Base-by-base conservation (phyloP, 1,140 invertebrate species). In the Andrena cerasifolii region DNA sequence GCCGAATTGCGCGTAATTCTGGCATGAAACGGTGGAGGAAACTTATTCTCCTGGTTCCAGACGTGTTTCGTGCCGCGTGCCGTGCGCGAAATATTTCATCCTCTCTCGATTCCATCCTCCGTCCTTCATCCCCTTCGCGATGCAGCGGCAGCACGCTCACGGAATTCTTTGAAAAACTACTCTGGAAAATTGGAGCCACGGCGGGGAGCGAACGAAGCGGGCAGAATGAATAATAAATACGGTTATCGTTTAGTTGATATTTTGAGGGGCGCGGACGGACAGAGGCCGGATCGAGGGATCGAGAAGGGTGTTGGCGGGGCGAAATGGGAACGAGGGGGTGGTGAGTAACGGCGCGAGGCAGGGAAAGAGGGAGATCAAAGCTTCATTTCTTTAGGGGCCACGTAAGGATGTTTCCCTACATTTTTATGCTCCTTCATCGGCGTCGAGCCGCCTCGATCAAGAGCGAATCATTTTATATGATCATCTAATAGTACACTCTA, bases 171-270 rank as follows among this genome's bases (percentile, higher is more conserved):
- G 88, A 89, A 90, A 90, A 90, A 90, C 89, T 91, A 91, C 89
- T 91, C 89, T 85, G 83, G 78, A 90, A 84, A 90, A 91, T 91
- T 91, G 90, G 85, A 87, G 88, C 79, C 78, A 56, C 77, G 85
- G 78, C n/a, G 82, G 76, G 54, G 84, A 84, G 78, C 82, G 86
- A 85, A 83, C 80, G 82, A 84, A 67, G 86, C 85, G 82, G 83
- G 80, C 80, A n/a, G 87, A 88, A 91, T 91, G 90, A 92, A 92
- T 92, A 91, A 92, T 92, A 91, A 91, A 91, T 89, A 84, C 70
- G 86, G 90, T 92, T 91, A 91, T 91, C 90, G 90, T 91, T 92
- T 91, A 91, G 91, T 90, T 91, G 89, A 91, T 91, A 92, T 90
- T 91, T 90, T 87, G 86, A 87, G 81, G 86, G 85, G 81, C 77